Evolutionary conservation across 1,140 invertebrate species (phyloP).

Genomic region (Drosophila malerkotliana): DNA sequence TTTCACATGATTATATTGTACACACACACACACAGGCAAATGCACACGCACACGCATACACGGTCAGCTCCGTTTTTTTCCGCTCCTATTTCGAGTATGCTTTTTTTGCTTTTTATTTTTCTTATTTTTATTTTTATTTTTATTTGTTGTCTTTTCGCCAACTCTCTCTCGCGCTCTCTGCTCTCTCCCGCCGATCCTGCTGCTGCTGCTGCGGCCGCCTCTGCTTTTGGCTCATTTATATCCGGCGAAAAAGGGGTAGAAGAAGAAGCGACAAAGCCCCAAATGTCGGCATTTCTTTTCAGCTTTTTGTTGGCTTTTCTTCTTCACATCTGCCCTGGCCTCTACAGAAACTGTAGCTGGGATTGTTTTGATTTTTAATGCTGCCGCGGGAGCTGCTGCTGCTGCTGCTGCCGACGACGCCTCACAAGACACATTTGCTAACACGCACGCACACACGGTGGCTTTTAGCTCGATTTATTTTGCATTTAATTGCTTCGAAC

Average conservation of each 20-base stretch:
- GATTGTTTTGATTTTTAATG: neutral
- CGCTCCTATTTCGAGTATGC: constrained; percentile 29
- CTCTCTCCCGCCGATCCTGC: neutral
- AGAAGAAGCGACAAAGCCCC: neutral
- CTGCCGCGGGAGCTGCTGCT: neutral
- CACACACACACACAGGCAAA: constrained; percentile 40
- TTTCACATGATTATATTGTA: constrained; percentile 81
- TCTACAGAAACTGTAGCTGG: neutral
- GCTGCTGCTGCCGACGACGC: neutral
- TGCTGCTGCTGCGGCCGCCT: neutral
- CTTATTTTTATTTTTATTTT: no score
- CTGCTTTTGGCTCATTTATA: constrained; percentile 4
- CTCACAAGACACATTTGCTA: neutral
- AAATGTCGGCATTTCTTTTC: neutral
- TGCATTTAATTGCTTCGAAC: neutral
- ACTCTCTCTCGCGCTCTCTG: constrained; percentile 2
- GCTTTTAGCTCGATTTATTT: neutral
- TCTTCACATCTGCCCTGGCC: no score
- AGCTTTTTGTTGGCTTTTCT: neutral
- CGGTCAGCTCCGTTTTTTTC: constrained; percentile 30
- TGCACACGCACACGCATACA: constrained; percentile 17
- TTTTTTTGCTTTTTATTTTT: no score
- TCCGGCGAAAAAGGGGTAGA: constrained; percentile 1
- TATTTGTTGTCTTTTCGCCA: constrained; percentile 8
- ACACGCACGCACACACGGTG: constrained; percentile 1